phyloP scores from a whole-genome alignment of 2,888 invertebrate species.

The Augochlorella aurata region DNA sequence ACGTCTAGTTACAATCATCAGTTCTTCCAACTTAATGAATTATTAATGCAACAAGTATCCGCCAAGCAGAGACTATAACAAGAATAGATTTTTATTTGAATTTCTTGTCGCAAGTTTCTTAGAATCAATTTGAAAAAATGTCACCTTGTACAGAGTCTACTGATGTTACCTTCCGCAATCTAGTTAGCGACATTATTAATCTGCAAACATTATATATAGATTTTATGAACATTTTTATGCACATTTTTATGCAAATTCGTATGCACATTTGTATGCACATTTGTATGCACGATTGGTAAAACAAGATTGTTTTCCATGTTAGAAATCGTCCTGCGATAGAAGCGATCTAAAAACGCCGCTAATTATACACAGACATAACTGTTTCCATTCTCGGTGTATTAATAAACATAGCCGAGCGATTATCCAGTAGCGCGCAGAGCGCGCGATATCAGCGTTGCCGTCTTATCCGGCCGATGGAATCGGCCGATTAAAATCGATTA shows the following conservation, averaged over 20 bases:
- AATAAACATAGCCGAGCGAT: background rate
- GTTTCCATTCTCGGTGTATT: background rate
- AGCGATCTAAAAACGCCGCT: background rate
- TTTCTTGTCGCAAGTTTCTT: too few species aligned
- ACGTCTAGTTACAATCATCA: background rate
- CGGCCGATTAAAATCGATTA: constrained; percentile 27
- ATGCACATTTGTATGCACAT: too few species aligned
- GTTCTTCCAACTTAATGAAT: background rate
- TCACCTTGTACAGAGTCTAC: too few species aligned
- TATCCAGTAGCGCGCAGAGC: background rate
- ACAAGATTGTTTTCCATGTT: background rate
- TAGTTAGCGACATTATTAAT: too few species aligned
- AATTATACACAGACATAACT: background rate
- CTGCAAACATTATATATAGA: too few species aligned
- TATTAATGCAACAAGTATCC: background rate
- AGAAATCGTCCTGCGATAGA: background rate
- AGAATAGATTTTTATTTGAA: too few species aligned
- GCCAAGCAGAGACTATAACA: background rate
- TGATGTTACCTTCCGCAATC: too few species aligned
- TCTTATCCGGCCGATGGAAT: background rate
- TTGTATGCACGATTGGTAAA: too few species aligned
- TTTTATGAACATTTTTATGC: too few species aligned
- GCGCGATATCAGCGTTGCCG: background rate
- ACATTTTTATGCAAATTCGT: too few species aligned
- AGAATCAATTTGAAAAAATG: too few species aligned